A percentile compares a stretch with the other conserved stretches of the same genome.
Conservation (phyloP, 2,797 vertebrate species). For the Nyctalus aviator region DNA sequence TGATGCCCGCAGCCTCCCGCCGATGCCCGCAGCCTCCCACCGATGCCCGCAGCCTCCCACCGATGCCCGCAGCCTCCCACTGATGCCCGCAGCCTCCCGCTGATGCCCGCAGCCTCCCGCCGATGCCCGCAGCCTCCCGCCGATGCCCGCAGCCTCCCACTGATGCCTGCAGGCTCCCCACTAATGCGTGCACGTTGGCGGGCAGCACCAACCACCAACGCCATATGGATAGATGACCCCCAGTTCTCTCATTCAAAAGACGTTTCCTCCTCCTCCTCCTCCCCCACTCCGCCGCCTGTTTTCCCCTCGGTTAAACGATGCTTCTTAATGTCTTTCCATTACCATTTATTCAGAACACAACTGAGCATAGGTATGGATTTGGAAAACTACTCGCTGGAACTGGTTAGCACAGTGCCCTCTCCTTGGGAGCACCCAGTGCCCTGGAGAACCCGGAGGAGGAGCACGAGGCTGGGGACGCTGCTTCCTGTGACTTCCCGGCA, state of each 20-base stretch:
- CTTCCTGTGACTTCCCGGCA: not conserved
- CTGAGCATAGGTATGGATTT: not conserved
- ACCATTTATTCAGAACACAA: not conserved
- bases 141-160: no score
- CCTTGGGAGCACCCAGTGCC: not conserved
- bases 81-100: no score
- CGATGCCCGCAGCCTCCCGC: no score
- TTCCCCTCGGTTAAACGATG: not conserved
- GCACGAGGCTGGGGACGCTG: not conserved
- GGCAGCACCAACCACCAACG: not conserved
- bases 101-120: no score
- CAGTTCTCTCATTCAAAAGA: not conserved
- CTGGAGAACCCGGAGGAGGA: not conserved
- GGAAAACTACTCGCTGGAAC: not conserved
- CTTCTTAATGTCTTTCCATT: not conserved
- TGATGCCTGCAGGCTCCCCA: not conserved
- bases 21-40: no score
- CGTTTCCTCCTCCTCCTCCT: not conserved
- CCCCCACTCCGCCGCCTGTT: no score
- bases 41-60: no score
- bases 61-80: no score
- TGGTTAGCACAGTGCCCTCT: constrained; percentile 12
- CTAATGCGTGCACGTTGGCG: fast-evolving
- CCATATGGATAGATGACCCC: not conserved
- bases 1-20: not conserved